Evolutionary conservation across 1,140 invertebrate genomes (phyloP), one percentile per base, ranked within the genome.

Genomic region (Batillaria attramentaria): DNA sequence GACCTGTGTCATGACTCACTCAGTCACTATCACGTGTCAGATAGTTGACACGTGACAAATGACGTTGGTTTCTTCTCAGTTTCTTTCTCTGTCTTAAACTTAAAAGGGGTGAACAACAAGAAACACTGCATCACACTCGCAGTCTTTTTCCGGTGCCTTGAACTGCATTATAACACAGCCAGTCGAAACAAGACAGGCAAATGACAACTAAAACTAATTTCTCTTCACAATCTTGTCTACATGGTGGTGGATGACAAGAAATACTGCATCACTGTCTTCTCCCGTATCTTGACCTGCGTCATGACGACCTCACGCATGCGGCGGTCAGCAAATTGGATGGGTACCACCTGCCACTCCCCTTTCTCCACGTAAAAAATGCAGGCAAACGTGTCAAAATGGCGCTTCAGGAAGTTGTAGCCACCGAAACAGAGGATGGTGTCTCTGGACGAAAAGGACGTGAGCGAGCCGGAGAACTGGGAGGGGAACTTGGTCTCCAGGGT

Each of bases 261-360:
- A 57, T 75, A 75, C 33, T 75, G 54, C 54, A 62, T 65, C 54
- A 57, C 60, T 5, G 73, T 75, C 54, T 75, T 75, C 54, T 75
- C 73, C 6, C 73, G 54, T 20, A 75, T 75, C 73, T 75, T 75
- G 35, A 75, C 73, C 54, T 75, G 73, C 3, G 73, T 75, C 73
- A 75, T 75, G 31, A 75, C 73, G 4, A 75, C 73, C 54, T 75
- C 73, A 33, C 62, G 60, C 73, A 75, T 75, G 2, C 73, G 73
- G 16, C 54, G 54, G 8, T 75, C 73, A 3, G 73, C 73, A 42
- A 75, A 75, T 35, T 62, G 73, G 37, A 75, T 75, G 39, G 73
- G 73, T 3, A 75, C 73, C 50, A 75, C 73, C 73, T 75, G 73
- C 73, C 73, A 75, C 54, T 75, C 73, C 3, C n/a, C 54, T 35